These are phyloP conservation scores for Polypedilum vanderplanki DNA, from an alignment of 1,140 invertebrate genomes.

Conservation along the genomic window DNA sequence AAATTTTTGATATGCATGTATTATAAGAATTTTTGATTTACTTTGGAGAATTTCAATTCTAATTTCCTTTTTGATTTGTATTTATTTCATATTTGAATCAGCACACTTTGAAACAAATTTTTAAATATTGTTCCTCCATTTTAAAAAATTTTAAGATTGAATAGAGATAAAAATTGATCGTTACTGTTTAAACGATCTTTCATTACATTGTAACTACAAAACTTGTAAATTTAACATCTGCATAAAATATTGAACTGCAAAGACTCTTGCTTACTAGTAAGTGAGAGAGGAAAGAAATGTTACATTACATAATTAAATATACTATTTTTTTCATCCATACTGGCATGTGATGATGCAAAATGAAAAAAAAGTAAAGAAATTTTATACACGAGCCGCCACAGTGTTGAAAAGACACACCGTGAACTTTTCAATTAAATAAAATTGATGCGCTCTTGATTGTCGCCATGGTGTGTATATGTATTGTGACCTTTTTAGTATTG, in stretches of 20 bases:
- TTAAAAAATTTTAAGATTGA: too few species aligned
- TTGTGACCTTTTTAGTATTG: background rate
- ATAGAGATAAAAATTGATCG: too few species aligned
- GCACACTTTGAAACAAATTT: too few species aligned
- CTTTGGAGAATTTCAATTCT: too few species aligned
- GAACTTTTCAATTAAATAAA: background rate
- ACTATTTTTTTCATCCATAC: background rate
- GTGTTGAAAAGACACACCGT: background rate
- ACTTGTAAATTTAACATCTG: background rate
- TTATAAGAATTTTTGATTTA: too few species aligned
- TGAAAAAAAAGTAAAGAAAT: too few species aligned
- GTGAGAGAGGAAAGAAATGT: background rate
- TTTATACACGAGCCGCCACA: background rate
- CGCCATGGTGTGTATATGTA: background rate
- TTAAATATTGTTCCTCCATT: too few species aligned
- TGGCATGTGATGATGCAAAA: too few species aligned
- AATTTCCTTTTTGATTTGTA: too few species aligned
- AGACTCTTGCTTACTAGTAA: background rate
- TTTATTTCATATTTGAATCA: too few species aligned
- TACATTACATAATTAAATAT: constrained; percentile 15
- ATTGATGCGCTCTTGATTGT: constrained; percentile 17
- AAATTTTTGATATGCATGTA: too few species aligned
- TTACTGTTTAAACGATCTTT: too few species aligned
- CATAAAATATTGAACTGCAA: background rate
- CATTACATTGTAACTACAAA: background rate